These are phyloP conservation scores for Nyctalus aviator DNA, from an alignment of 2,797 vertebrate species.

Conservation along the genomic window DNA sequence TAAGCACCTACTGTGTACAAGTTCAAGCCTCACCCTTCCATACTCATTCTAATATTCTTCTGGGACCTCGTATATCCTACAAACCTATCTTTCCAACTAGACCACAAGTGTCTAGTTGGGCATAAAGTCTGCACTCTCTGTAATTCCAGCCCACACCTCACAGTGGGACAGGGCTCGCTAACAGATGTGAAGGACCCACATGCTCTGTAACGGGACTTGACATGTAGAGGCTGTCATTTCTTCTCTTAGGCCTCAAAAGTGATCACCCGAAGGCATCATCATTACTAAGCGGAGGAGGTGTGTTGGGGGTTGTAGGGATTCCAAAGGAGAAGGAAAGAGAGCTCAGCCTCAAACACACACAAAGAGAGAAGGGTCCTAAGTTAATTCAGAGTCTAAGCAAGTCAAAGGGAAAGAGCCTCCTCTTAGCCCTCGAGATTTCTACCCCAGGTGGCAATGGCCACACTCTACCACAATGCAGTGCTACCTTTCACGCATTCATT, in stretches of 20 bases:
- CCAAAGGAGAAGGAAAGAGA: neutral
- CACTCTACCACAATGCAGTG: neutral
- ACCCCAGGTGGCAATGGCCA: neutral
- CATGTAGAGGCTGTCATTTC: neutral
- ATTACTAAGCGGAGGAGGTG: neutral
- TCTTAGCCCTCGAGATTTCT: neutral
- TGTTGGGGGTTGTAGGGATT: neutral
- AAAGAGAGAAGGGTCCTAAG: neutral
- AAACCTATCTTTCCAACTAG: neutral
- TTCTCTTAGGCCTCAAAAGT: neutral
- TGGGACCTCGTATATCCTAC: fast-evolving
- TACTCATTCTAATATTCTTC: neutral
- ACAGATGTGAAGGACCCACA: fast-evolving
- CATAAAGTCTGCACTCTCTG: fast-evolving
- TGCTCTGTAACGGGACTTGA: neutral
- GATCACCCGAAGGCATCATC: neutral
- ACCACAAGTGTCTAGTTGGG: neutral
- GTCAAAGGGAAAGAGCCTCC: neutral
- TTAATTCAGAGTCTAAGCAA: neutral
- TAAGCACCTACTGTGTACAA: neutral
- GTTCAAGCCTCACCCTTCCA: neutral
- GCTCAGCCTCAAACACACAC: neutral
- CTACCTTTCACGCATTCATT: neutral
- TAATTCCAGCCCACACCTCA: fast-evolving
- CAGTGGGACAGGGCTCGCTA: neutral